A percentile compares a stretch with the other conserved stretches of the same genome.
Conservation (phyloP, 2,888 invertebrate genomes). For the Heliconius ethilla region DNA sequence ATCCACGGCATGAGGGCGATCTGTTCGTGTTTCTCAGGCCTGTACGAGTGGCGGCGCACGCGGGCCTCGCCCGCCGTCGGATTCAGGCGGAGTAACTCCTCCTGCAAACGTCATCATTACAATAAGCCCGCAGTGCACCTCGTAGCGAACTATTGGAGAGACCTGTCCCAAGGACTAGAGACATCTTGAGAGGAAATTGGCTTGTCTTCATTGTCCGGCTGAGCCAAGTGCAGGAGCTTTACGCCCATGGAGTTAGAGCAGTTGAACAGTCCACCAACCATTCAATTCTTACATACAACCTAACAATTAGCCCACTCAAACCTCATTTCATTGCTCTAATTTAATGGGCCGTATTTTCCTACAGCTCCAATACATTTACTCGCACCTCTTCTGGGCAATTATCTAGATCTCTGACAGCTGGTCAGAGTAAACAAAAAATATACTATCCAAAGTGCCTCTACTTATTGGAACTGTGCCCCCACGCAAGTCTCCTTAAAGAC, state of each 20-base stretch:
- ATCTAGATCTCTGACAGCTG: not conserved
- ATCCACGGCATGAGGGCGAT: conserved; percentile 84
- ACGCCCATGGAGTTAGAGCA: too few relatives aligned
- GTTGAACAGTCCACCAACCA: too few relatives aligned
- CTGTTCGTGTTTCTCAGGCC: conserved; percentile 83
- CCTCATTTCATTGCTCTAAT: not conserved
- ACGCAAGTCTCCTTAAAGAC: not conserved
- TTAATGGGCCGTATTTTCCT: not conserved
- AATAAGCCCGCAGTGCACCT: not conserved
- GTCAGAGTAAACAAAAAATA: not conserved
- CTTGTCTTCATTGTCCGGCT: too few relatives aligned
- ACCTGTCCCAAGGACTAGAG: not conserved
- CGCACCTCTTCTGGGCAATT: not conserved
- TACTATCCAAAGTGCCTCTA: not conserved
- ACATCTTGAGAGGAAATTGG: too few relatives aligned
- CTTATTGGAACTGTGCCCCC: not conserved
- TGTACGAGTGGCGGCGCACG: conserved; percentile 70
- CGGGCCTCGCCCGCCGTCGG: conserved; percentile 67
- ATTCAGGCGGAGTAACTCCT: conserved; percentile 85
- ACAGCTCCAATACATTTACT: not conserved
- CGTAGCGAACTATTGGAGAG: not conserved
- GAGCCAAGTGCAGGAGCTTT: too few relatives aligned
- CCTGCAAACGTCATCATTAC: conserved; percentile 62
- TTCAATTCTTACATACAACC: not conserved
- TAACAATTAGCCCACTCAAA: not conserved